Evolutionary conservation across 2,888 invertebrate species (phyloP).

Genomic region (Temnothorax unifasciatus): DNA sequence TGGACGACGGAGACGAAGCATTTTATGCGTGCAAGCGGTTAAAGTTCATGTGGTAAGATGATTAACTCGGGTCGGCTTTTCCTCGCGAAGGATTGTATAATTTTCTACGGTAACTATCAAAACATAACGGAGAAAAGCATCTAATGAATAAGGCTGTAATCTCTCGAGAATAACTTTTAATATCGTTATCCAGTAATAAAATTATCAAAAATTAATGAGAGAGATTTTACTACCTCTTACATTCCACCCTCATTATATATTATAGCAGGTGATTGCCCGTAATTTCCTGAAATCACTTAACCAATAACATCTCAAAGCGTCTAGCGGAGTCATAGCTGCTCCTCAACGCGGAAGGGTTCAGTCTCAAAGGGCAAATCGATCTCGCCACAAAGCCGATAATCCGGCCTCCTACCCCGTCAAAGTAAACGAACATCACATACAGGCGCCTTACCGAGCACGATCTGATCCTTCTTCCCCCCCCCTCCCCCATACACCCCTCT

Average conservation of each 20-base stretch:
- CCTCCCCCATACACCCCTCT: conserved; percentile 43
- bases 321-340: conserved; percentile 28
- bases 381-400: conserved; percentile 43
- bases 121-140: background rate
- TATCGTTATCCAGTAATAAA: background rate
- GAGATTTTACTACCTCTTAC: background rate
- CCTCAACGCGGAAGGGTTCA: conserved; percentile 42
- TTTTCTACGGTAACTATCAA: background rate
- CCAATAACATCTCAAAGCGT: conserved; percentile 14
- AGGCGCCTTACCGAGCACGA: conserved; percentile 52
- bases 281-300: conserved; percentile 23
- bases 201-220: conserved; percentile 7
- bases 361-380: conserved; percentile 58
- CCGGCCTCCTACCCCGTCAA: conserved; percentile 48
- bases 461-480: conserved; percentile 37
- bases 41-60: conserved; percentile 30
- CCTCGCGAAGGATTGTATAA: background rate
- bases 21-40: conserved; percentile 25
- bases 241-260: background rate
- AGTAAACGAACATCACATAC: conserved; percentile 59
- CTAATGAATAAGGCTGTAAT: background rate
- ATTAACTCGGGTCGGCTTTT: conserved; percentile 45
- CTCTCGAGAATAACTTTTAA: background rate
- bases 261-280: background rate
- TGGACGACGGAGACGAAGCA: conserved; percentile 13